Conservation (phyloP, 2,888 invertebrate species). For the Iselma pallidipennis region DNA sequence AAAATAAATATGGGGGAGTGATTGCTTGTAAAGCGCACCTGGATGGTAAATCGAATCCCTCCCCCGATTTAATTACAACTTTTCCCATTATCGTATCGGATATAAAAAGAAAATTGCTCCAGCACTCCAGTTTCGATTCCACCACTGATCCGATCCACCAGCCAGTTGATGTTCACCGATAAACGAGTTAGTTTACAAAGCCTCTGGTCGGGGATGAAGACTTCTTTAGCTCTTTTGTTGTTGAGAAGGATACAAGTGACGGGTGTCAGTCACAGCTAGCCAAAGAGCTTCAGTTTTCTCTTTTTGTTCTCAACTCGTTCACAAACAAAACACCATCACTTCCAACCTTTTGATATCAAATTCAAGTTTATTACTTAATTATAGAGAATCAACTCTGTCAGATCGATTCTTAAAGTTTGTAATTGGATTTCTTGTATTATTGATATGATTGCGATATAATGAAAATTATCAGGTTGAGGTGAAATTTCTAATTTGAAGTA, state of each 20-base stretch:
- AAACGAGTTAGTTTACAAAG: constrained; percentile 45
- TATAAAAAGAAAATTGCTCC: constrained; percentile 49
- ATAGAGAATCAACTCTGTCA: neutral
- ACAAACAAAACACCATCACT: neutral
- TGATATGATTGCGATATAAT: neutral
- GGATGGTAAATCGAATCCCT: neutral
- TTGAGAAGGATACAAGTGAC: constrained; percentile 43
- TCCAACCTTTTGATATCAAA: neutral
- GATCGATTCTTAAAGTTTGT: too few relatives aligned
- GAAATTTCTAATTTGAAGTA: neutral
- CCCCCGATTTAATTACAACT: constrained; percentile 47
- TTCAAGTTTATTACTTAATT: neutral
- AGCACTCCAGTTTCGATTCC: constrained; percentile 47
- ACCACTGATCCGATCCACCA: constrained; percentile 40
- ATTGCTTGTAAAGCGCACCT: neutral
- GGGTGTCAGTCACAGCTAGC: constrained; percentile 45
- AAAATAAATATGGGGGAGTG: neutral
- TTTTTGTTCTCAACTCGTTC: neutral
- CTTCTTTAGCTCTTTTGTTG: constrained; percentile 46
- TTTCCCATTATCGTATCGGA: constrained; percentile 47
- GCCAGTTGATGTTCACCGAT: constrained; percentile 45
- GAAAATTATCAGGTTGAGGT: neutral
- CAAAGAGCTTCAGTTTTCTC: neutral
- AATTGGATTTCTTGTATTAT: neutral
- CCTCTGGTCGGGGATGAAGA: constrained; percentile 34